Base-by-base conservation (phyloP, 2,797 vertebrate species). In the Propithecus deckenii region DNA sequence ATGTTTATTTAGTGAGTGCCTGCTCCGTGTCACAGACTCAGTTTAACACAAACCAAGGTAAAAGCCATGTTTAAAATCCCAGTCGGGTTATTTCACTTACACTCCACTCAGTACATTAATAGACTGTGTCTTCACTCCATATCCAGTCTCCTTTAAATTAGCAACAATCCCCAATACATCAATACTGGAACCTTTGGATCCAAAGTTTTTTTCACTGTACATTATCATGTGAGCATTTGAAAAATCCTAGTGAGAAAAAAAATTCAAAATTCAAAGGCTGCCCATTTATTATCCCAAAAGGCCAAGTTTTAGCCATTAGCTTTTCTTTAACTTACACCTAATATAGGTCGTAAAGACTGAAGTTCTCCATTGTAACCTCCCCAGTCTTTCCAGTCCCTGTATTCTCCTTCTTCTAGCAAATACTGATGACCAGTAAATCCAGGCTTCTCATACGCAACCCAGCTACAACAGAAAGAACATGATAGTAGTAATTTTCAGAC, bases 321-420 rank as follows among this genome's bases (percentile, higher is more conserved):
- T 14, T 22, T 74, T 96, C 52, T 94, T 71, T 52, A 74, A 98
- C 99, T 99, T 98, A 99, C 99, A 0, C 99, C 98, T 94, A 99
- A 67, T 55, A 99, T 20, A 1, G 99, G 99, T 6, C 99, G 98
- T 69, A 99, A 98, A 0, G 99, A 99, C 96, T 98, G 98, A 63
- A 99, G 89, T 4, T 98, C 97, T 23, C 99, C 98, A 63, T 98
- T 98, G 10, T 98, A 98, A 46, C 99, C 99, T 28, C 99, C 99
- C 99, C 99, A 99, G 28, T 99, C 99, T 3, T 96, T 98, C 98
- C 98, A 99, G 79, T 99, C 98, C 90, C 96, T 98, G 93, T 99
- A 99, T 2, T 99, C 99, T 75, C 99, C 99, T 98, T 99, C 99
- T 98, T 99, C 99, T 96, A 99, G 98, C 97, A 99, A 97, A 97